These are phyloP conservation scores for Candoia aspera DNA, from an alignment of 2,113 vertebrate species.

Conservation along the genomic window DNA sequence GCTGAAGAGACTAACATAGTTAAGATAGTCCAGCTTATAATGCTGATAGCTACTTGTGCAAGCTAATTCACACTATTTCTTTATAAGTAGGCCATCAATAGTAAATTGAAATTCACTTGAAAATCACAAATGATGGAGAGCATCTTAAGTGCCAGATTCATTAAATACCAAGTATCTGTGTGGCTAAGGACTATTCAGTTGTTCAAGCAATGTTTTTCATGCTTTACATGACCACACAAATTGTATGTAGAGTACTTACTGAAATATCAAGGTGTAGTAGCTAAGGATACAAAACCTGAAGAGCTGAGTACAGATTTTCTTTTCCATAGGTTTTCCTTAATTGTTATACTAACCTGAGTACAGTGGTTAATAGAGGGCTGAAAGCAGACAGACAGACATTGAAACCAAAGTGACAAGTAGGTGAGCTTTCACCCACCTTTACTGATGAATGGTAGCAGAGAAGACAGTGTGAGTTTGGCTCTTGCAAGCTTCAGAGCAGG, in stretches of 20 bases:
- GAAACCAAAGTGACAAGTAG: not conserved
- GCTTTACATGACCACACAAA: not conserved
- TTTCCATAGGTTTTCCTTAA: not conserved
- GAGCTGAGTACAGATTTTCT: not conserved
- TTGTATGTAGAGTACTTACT: not conserved
- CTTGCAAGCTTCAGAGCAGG: not conserved
- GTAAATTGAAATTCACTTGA: too few species aligned
- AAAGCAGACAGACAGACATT: not conserved
- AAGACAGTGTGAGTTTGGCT: not conserved
- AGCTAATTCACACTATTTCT: too few species aligned
- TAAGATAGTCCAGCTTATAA: too few species aligned
- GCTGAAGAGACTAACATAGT: too few species aligned
- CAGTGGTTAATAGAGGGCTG: not conserved
- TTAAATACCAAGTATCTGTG: not conserved
- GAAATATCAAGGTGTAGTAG: not conserved
- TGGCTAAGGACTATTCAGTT: not conserved
- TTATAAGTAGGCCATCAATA: too few species aligned
- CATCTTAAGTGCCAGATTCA: too few species aligned
- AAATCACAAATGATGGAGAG: too few species aligned
- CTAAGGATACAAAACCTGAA: not conserved
- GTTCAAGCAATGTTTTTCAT: not conserved
- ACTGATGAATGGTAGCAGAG: not conserved
- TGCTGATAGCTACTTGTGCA: too few species aligned
- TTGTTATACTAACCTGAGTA: not conserved
- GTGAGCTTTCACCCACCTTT: not conserved